Evolutionary conservation across 2,888 invertebrate genomes (phyloP).

Genomic region (Poecilus cupreus): DNA sequence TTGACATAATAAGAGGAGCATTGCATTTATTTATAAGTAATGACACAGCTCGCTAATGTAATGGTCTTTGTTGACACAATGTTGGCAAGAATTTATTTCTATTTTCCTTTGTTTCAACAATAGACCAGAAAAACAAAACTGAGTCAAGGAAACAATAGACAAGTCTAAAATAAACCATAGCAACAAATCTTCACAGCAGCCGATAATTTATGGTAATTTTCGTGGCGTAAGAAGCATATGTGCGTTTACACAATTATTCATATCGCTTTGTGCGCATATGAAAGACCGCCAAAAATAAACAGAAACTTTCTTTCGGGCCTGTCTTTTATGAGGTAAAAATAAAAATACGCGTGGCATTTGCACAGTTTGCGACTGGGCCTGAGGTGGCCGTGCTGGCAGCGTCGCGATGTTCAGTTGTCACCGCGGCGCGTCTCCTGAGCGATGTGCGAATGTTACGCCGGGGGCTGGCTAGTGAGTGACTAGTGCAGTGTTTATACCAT

Average conservation of each 20-base stretch:
- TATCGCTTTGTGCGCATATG: slow-evolving; percentile 22
- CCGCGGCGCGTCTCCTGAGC: slow-evolving; percentile 11
- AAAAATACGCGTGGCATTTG: slow-evolving; percentile 57
- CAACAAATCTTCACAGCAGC: not conserved
- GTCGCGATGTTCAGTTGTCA: slow-evolving; percentile 50
- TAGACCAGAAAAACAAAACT: slow-evolving; percentile 21
- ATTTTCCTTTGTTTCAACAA: slow-evolving; percentile 24
- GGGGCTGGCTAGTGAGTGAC: not conserved
- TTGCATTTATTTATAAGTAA: not conserved
- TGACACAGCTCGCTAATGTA: not conserved
- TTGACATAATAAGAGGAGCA: too few relatives aligned
- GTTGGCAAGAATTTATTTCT: slow-evolving; percentile 17
- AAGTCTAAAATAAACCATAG: slow-evolving; percentile 33
- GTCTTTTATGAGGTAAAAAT: slow-evolving; percentile 52
- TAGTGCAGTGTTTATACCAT: not conserved
- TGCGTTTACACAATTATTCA: slow-evolving; percentile 41
- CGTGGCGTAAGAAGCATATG: not conserved
- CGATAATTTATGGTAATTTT: not conserved
- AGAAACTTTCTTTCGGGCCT: slow-evolving; percentile 34
- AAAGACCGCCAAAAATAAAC: slow-evolving; percentile 44
- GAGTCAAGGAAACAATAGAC: slow-evolving; percentile 39
- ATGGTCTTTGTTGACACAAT: slow-evolving; percentile 2
- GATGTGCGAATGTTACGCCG: slow-evolving; percentile 33
- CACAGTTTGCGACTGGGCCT: slow-evolving; percentile 37
- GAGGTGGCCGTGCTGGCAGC: slow-evolving; percentile 42